Evolutionary conservation across 2,888 invertebrate genomes (phyloP).

Genomic region (Acrobeloides nanus): DNA sequence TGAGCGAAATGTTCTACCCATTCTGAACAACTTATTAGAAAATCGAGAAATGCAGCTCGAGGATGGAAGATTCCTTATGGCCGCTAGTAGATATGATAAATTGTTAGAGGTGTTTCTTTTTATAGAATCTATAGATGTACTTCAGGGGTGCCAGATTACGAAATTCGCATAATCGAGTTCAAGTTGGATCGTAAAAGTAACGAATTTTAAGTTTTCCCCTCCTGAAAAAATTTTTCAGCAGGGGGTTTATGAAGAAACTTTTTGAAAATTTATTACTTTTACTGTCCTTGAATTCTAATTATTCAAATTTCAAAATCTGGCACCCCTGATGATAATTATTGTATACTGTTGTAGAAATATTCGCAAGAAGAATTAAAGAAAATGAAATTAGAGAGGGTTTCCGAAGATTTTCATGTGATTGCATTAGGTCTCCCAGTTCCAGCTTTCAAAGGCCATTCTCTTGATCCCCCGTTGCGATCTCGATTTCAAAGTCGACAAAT

Average conservation of each 20-base stretch:
- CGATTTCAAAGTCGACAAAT: constrained; percentile 87
- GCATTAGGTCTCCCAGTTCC: constrained; percentile 85
- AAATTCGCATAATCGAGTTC: not conserved
- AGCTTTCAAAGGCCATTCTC: constrained; percentile 77
- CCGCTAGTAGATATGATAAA: constrained; percentile 80
- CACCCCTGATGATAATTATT: not conserved
- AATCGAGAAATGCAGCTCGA: constrained; percentile 97
- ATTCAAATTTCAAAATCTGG: not conserved
- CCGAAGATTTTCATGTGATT: constrained; percentile 83
- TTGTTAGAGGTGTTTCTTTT: constrained; percentile 65
- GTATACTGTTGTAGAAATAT: constrained; percentile 66
- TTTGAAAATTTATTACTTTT: no score
- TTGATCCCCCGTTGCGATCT: constrained; percentile 83
- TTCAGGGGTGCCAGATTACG: no score
- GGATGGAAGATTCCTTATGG: constrained; percentile 85
- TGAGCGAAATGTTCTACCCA: constrained; percentile 88
- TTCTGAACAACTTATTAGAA: constrained; percentile 87
- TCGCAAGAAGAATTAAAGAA: constrained; percentile 69
- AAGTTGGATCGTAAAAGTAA: no score
- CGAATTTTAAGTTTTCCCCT: no score
- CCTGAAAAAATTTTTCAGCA: no score
- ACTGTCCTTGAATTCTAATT: not conserved
- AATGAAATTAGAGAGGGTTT: constrained; percentile 84
- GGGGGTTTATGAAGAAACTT: no score
- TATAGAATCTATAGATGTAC: no score